Percentiles rank a stretch among this genome's conserved stretches.
phyloP scores from a whole-genome alignment of 2,888 invertebrate species.

The Mamestra brassicae region DNA sequence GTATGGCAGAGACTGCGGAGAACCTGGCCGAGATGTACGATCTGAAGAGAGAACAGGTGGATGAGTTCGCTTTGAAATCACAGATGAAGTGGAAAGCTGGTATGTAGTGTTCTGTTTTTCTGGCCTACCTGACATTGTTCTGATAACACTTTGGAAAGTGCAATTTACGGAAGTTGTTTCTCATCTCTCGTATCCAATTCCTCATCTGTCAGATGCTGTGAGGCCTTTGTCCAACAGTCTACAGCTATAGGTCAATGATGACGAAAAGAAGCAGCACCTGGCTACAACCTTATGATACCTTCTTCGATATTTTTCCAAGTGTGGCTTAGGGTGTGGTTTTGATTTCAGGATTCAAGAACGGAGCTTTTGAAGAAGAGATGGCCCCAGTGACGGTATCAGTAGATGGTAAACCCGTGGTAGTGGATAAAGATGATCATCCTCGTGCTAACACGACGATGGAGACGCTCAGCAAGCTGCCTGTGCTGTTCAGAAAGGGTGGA shows the following conservation, averaged over 20 bases:
- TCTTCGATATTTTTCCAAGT: too few relatives aligned
- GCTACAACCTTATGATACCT: too few relatives aligned
- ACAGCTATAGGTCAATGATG: too few relatives aligned
- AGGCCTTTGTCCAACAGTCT: too few relatives aligned
- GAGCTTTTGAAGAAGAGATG: constrained; percentile 91
- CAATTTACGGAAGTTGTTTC: background rate
- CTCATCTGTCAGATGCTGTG: background rate
- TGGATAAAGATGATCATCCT: constrained; percentile 98
- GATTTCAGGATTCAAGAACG: constrained; percentile 27
- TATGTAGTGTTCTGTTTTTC: constrained; percentile 81
- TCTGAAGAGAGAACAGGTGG: constrained; percentile 94
- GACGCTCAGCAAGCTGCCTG: constrained; percentile 94
- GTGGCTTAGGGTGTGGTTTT: background rate
- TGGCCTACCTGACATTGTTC: background rate
- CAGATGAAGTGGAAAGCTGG: constrained; percentile 97
- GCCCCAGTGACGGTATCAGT: constrained; percentile 95
- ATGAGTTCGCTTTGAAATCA: constrained; percentile 95
- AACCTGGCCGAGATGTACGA: constrained; percentile 96
- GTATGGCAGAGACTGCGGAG: constrained; percentile 99
- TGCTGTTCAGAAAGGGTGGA: constrained; percentile 97
- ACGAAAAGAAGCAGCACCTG: too few relatives aligned
- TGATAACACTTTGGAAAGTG: background rate
- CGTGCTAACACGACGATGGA: constrained; percentile 96
- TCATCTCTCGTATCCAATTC: background rate
- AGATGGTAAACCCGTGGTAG: constrained; percentile 94